These are phyloP conservation scores for Hemiprocne comata DNA, from an alignment of 2,113 vertebrate species.

Conservation along the genomic window DNA sequence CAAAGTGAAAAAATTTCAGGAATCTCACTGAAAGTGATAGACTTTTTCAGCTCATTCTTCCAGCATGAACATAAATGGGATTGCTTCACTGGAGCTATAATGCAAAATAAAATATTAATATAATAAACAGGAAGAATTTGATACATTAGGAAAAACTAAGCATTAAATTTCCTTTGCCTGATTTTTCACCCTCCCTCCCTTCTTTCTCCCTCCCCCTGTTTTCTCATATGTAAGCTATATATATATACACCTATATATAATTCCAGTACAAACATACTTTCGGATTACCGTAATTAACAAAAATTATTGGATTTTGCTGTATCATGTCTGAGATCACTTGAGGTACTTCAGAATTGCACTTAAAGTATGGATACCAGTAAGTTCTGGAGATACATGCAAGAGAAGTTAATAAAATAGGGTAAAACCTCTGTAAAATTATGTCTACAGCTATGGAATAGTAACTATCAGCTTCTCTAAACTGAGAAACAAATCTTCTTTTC, in stretches of 20 bases:
- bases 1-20: not conserved
- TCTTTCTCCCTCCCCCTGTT: not conserved
- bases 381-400: constrained; percentile 73
- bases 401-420: constrained; percentile 75
- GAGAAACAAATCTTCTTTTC: not conserved
- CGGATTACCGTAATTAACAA: constrained; percentile 71
- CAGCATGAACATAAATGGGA: not conserved
- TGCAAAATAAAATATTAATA: not conserved
- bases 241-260: not conserved
- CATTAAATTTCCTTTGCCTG: not conserved
- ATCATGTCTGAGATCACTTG: constrained; percentile 70
- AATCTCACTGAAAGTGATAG: not conserved
- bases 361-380: constrained; percentile 47
- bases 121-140: not conserved
- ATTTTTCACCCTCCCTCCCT: not conserved
- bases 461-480: not conserved
- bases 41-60: not conserved
- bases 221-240: not conserved
- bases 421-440: constrained; percentile 62
- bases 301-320: constrained; percentile 74
- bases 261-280: constrained; percentile 75
- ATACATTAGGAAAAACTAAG: not conserved
- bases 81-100: not conserved
- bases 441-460: constrained; percentile 62
- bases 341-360: constrained; percentile 57